Evolutionary conservation across 2,113 vertebrate species (phyloP).

Genomic region (Balaeniceps rex): DNA sequence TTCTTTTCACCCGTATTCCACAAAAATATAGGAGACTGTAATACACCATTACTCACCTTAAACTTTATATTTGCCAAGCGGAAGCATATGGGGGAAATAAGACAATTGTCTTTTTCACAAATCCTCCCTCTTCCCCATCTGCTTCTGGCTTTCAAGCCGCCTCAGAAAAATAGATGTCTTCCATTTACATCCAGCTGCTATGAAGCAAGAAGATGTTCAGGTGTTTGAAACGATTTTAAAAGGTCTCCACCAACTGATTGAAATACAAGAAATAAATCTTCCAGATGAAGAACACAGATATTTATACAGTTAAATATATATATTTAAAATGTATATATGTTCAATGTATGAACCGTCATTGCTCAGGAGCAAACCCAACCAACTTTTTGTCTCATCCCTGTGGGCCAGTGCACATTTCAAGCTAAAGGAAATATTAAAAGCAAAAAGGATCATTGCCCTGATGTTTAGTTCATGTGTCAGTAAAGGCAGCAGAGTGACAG

Average conservation of each 20-base stretch:
- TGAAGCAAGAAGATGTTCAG: background rate
- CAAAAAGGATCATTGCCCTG: background rate
- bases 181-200: no score
- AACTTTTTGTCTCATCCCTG: background rate
- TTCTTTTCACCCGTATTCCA: background rate
- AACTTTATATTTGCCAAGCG: background rate
- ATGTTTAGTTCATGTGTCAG: background rate
- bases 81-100: background rate
- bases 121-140: background rate
- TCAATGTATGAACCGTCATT: background rate
- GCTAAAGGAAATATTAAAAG: background rate
- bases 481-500: background rate
- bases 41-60: background rate
- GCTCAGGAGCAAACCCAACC: background rate
- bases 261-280: background rate
- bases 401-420: accelerated
- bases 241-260: background rate
- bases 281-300: background rate
- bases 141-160: background rate
- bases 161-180: background rate
- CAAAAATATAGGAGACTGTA: background rate
- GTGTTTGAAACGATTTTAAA: background rate
- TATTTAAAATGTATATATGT: background rate
- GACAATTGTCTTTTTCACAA: background rate
- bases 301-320: background rate